These are phyloP conservation scores for Colinus virginianus DNA, from an alignment of 2,113 vertebrate genomes.

Conservation along the genomic window DNA sequence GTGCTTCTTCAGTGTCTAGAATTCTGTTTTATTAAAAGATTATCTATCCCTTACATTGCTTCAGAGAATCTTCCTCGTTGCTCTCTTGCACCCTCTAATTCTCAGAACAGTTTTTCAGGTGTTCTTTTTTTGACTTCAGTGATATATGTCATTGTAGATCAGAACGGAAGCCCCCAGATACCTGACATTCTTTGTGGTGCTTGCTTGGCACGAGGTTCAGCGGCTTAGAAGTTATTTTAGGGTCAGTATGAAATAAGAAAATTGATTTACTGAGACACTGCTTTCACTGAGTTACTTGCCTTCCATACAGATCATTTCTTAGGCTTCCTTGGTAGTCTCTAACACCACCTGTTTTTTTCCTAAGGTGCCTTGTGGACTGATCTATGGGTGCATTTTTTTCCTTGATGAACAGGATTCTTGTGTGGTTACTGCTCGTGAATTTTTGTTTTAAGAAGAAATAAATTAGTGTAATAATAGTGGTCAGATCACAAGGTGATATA, in stretches of 20 bases:
- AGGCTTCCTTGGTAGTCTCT: background rate
- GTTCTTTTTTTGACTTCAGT: conserved; percentile 20
- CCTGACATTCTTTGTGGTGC: background rate
- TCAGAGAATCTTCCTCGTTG: background rate
- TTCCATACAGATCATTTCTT: background rate
- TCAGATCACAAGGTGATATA: background rate
- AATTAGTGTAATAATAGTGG: too few species aligned
- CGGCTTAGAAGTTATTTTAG: conserved; percentile 1
- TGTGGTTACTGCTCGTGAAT: background rate
- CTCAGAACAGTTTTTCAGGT: background rate
- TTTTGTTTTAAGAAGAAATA: background rate
- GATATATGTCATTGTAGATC: background rate
- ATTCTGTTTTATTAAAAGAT: background rate
- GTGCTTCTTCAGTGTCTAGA: background rate
- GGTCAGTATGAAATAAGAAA: background rate
- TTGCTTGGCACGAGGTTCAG: background rate
- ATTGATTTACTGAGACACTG: background rate
- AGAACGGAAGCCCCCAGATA: background rate
- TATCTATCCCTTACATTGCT: background rate
- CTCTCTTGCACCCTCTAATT: background rate
- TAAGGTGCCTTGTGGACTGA: background rate
- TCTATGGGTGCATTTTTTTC: background rate
- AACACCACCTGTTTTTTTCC: background rate
- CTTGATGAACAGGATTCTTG: background rate
- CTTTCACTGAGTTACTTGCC: background rate